Evolutionary conservation across 1,140 invertebrate genomes (phyloP).

Genomic region (Heliconius hermathena): DNA sequence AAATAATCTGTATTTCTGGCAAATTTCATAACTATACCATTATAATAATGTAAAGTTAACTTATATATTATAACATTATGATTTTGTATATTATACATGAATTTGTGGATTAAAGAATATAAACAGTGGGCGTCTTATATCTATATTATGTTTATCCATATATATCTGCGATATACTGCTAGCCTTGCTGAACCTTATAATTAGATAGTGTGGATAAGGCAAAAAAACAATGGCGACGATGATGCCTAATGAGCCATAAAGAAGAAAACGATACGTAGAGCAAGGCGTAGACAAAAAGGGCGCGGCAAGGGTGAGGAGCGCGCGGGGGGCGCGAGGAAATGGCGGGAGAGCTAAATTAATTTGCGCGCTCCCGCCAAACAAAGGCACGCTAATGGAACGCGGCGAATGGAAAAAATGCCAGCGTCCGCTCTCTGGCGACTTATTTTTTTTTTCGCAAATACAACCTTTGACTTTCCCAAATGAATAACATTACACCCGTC

Average conservation of each 20-base stretch:
- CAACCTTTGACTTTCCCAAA: conserved; percentile 80
- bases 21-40: no score
- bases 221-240: conserved; percentile 79
- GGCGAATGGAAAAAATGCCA: conserved; percentile 82
- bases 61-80: neutral
- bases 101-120: neutral
- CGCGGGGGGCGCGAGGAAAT: conserved; percentile 70
- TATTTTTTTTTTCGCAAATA: conserved; percentile 78
- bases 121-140: neutral
- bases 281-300: conserved; percentile 80
- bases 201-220: conserved; percentile 69
- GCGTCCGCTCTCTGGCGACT: conserved; percentile 79
- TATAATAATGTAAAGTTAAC: neutral
- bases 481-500: conserved; percentile 78
- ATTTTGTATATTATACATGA: neutral
- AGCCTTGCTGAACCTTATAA: conserved; percentile 60
- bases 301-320: conserved; percentile 61
- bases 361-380: conserved; percentile 81
- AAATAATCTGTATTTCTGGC: no score
- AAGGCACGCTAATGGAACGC: conserved; percentile 81
- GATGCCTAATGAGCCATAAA: conserved; percentile 81
- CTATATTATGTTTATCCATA: neutral
- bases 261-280: conserved; percentile 81
- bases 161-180: conserved; percentile 19
- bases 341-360: conserved; percentile 82